Evolutionary conservation across 2,888 invertebrate species (phyloP).

Genomic region (Boloria euphrosyne): DNA sequence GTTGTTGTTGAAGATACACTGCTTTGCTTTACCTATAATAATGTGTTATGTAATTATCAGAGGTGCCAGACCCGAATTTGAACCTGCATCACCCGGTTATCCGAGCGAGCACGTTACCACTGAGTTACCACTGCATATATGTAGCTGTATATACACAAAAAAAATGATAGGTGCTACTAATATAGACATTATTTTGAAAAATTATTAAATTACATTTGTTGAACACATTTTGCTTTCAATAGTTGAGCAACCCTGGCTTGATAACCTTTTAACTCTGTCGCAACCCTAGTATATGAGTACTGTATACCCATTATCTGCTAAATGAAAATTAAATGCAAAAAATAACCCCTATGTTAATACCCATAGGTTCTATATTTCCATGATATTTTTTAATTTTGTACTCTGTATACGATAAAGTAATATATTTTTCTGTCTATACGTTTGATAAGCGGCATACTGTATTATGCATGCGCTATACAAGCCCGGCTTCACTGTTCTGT

Average conservation of each 20-base stretch:
- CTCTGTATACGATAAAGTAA: constrained; percentile 26
- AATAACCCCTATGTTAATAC: background rate
- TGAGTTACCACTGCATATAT: no score
- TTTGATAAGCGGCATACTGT: constrained; percentile 19
- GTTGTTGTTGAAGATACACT: background rate
- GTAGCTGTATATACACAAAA: no score
- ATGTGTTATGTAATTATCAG: no score
- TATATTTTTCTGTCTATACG: constrained; percentile 31
- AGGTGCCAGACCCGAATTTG: no score
- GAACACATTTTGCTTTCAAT: no score
- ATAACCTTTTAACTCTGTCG: constrained; percentile 39
- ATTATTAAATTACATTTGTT: no score
- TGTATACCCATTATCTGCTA: constrained; percentile 2
- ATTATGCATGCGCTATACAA: constrained; percentile 4
- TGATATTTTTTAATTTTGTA: background rate
- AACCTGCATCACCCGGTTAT: no score
- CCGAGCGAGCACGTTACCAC: no score
- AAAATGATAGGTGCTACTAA: no score
- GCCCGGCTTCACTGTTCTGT: background rate
- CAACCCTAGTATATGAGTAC: constrained; percentile 33
- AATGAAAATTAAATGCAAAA: constrained; percentile 10
- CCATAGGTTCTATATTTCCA: background rate
- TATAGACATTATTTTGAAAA: no score
- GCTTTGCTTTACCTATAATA: no score
- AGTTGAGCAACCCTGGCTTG: constrained; percentile 31